These are phyloP conservation scores for Hirudinaria manillensis DNA, from an alignment of 2,888 invertebrate genomes.

Conservation along the genomic window DNA sequence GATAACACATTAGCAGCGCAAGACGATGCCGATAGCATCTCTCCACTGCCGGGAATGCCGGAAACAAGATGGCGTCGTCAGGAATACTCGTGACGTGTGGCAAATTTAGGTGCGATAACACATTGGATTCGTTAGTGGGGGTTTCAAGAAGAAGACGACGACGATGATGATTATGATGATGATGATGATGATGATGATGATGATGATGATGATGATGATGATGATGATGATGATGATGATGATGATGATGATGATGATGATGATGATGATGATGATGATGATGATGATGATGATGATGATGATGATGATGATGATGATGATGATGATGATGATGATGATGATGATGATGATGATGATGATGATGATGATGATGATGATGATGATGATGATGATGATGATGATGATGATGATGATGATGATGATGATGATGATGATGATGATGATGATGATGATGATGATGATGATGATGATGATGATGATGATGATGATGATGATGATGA, in stretches of 20 bases:
- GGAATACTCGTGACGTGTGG: not conserved
- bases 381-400: not conserved
- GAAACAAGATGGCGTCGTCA: too few relatives aligned
- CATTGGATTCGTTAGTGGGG: not conserved
- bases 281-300: not conserved
- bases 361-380: too few relatives aligned
- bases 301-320: too few relatives aligned
- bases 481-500: conserved; percentile 8
- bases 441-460: not conserved
- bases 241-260: not conserved
- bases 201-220: not conserved
- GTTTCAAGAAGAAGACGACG: not conserved
- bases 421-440: not conserved
- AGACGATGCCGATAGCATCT: conserved; percentile 9
- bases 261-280: too few relatives aligned
- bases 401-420: not conserved
- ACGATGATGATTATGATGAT: not conserved
- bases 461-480: not conserved
- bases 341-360: not conserved
- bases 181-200: conserved; percentile 16
- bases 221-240: too few relatives aligned
- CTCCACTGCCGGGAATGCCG: not conserved
- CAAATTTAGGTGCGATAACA: conserved; percentile 1
- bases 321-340: too few relatives aligned
- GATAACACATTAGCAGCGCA: conserved; percentile 16